These are phyloP conservation scores for Leucophenga montana DNA, from an alignment of 2,888 invertebrate genomes.

Conservation along the genomic window DNA sequence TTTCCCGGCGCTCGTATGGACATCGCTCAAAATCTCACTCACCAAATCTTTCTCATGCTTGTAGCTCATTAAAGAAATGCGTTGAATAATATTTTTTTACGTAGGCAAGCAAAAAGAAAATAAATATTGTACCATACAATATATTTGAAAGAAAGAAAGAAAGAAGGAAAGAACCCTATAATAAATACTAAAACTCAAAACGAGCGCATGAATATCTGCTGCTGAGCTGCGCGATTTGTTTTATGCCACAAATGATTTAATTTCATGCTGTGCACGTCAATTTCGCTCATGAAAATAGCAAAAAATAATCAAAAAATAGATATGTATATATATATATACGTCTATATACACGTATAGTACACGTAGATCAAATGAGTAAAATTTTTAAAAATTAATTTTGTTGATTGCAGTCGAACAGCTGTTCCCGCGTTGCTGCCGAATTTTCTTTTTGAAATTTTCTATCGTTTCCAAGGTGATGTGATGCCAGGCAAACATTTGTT, in stretches of 20 bases:
- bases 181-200: conserved; percentile 21
- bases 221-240: conserved; percentile 56
- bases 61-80: not conserved
- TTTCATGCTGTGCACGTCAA: conserved; percentile 48
- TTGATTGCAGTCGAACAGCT: conserved; percentile 62
- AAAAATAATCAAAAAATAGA: conserved; percentile 40
- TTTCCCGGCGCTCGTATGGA: not conserved
- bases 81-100: conserved; percentile 4
- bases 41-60: not conserved
- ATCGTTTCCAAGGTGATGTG: conserved; percentile 36
- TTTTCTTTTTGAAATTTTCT: not conserved
- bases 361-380: not conserved
- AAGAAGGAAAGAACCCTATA: conserved; percentile 16
- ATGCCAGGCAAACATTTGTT: conserved; percentile 45
- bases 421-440: conserved; percentile 37
- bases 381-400: conserved; percentile 42
- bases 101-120: conserved; percentile 1
- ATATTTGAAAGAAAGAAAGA: too few species aligned
- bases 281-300: conserved; percentile 47
- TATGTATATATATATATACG: not conserved
- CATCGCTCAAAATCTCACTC: not conserved
- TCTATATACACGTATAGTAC: too few species aligned
- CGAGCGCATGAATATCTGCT: conserved; percentile 18
- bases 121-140: conserved; percentile 14
- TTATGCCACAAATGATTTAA: conserved; percentile 64